Evolutionary conservation across 2,888 invertebrate genomes (phyloP), one percentile per base, ranked within the genome.

Genomic region (Cataglyphis altisquamis): DNA sequence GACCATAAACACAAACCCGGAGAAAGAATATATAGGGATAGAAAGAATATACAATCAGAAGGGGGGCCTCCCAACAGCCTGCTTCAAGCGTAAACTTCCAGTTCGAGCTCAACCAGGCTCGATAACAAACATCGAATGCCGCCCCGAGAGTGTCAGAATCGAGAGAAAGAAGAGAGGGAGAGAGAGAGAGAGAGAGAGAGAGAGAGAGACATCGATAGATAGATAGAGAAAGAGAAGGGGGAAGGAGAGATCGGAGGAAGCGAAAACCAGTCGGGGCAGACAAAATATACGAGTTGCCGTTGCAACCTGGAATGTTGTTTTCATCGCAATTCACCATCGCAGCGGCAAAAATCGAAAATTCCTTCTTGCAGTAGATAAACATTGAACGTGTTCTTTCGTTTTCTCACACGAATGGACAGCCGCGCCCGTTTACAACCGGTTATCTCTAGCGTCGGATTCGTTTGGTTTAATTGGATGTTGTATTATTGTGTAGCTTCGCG

Each of bases 71-170:
- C 52, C 60, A 36, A 32, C 4, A 70, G 39, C 32, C 63, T 48
- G 74, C 32, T 45, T 12, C 32, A 18, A 48, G 78, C 60, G 78
- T 80, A 80, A 80, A 80, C 60, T 80, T 68, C 36, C 70, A 62
- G 78, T 67, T 77, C 45, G 72, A 78, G 45, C 45, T 60, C 70
- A 39, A 70, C 60, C 60, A 70, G 60, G 60, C 60, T 60, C 78
- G 60, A 80, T 80, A 70, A 80, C 78, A 80, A 80, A 80, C 72
- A 80, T 80, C 72, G 78, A 80, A 60, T 70, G 78, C 36, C 18
- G 60, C 36, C 45, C 72, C 70, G 70, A 70, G 60, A 78, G 60
- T 80, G 45, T 45, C 67, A n/a, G 68, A 78, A 78, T 36, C 18
- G n/a, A 12, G 39, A 9, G 18, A 48, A 29, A 45, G 6, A 45